phyloP scores from a whole-genome alignment of 2,113 vertebrate species.

The Tragelaphus buxtoni region DNA sequence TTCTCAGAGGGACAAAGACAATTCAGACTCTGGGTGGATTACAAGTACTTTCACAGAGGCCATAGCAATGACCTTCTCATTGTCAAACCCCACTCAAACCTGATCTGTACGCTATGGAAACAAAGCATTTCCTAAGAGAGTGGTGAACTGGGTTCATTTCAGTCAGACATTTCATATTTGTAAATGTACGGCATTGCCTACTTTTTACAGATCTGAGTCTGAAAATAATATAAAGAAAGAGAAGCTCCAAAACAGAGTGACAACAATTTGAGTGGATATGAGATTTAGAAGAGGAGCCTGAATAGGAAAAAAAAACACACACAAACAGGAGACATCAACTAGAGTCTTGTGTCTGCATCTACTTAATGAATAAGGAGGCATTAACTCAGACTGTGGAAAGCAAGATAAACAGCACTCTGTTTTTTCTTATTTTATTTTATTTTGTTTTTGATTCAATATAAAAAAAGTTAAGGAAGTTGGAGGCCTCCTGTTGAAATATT shows the following conservation, averaged over 20 bases:
- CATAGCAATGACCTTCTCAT: neutral
- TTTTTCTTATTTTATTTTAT: neutral
- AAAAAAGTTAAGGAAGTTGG: neutral
- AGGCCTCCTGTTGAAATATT: neutral
- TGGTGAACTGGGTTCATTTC: neutral
- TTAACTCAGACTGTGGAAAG: neutral
- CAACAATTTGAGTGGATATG: neutral
- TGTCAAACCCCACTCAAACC: neutral
- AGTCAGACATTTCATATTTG: neutral
- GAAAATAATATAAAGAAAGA: neutral
- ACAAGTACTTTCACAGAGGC: neutral
- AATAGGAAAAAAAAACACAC: neutral
- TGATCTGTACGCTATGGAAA: neutral
- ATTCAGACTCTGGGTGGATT: neutral
- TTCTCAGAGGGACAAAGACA: neutral
- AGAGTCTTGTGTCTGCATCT: fast-evolving
- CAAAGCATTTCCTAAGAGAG: neutral
- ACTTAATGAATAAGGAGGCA: neutral
- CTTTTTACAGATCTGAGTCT: neutral
- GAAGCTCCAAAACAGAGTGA: neutral
- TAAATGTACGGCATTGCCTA: neutral
- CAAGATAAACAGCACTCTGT: neutral
- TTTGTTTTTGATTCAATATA: neutral
- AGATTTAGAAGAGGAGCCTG: neutral
- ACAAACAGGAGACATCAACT: neutral